Evolutionary conservation across 2,113 vertebrate genomes (phyloP), one percentile per base, ranked within the genome.

Genomic region (Nibea coibor): DNA sequence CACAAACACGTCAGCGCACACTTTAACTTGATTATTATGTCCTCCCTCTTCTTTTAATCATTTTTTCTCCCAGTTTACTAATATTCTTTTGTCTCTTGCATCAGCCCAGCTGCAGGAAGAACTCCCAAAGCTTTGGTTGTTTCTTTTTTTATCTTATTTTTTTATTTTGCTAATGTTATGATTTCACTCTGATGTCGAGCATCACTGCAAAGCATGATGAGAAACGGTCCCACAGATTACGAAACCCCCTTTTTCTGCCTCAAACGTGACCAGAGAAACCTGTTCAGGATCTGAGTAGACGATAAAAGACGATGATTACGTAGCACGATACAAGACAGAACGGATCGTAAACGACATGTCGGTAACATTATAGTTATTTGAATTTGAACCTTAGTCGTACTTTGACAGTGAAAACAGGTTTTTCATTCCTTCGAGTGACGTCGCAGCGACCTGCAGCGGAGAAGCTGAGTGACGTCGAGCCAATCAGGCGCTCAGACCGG

Each of bases 151-250:
- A 3, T 10, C 12, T 45, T 43, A 66, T 73, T 48, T 76, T 39
- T 59, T 71, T 20, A 26, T n/a, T 67, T 78, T 78, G 64, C 59
- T 78, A 11, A 56, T 80, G 57, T 85, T 81, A 65, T 72, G 58
- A 58, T 77, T 80, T 88, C 70, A 76, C 42, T 79, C 53, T 85
- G 78, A 75, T 57, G 80, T 75, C 89, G 85, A 91, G 82, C 86
- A 83, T 93, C 88, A 93, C 84, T 93, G 89, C 54, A 77, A 80
- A 95, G 94, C 95, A 95, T 95, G 94, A 35, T 92, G 73, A 35
- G 84, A 77, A 82, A 81, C 81, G 75, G 74, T 90, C 88, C 85
- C 86, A 87, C 88, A 89, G 35, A 35, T 35, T 35, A 35, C 76
- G 87, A 10, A 63, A 35, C 43, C 68, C 35, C 35, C 8, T 35